These are phyloP conservation scores for Drosophila mulleri DNA, from an alignment of 2,888 invertebrate species.

Conservation along the genomic window DNA sequence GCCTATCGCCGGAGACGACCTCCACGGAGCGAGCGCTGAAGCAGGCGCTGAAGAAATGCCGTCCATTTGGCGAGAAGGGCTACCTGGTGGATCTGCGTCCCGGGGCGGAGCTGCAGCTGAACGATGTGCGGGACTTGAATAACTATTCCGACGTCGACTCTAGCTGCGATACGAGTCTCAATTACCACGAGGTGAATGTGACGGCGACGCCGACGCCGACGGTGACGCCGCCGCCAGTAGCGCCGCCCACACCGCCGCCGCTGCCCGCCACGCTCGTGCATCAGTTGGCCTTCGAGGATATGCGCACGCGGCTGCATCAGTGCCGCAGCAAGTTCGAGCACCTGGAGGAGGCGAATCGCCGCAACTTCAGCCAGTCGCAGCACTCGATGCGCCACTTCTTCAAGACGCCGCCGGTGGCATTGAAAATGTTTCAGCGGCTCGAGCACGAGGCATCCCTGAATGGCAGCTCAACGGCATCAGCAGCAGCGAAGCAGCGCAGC, in stretches of 20 bases:
- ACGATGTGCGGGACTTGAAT: conserved; percentile 84
- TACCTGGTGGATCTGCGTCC: conserved; percentile 83
- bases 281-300: conserved; percentile 81
- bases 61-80: conserved; percentile 84
- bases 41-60: conserved; percentile 76
- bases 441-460: conserved; percentile 68
- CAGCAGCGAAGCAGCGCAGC: conserved; percentile 37
- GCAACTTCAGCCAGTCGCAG: conserved; percentile 82
- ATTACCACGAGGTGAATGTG: conserved; percentile 83
- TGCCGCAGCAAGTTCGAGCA: conserved; percentile 84
- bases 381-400: conserved; percentile 84
- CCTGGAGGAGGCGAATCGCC: conserved; percentile 82
- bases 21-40: conserved; percentile 81
- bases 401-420: conserved; percentile 75
- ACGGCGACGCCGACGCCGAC: conserved; percentile 7
- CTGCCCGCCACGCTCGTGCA: conserved; percentile 26
- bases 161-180: conserved; percentile 85
- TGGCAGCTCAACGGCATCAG: conserved; percentile 41
- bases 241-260: conserved; percentile 12
- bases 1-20: conserved; percentile 59
- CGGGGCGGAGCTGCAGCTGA: conserved; percentile 82
- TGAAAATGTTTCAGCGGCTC: conserved; percentile 81
- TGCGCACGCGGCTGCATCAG: conserved; percentile 83
- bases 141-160: conserved; percentile 85
- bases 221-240: background rate